Evolutionary conservation across 2,113 vertebrate species (phyloP).

Genomic region (Drymodes brunneopygia): DNA sequence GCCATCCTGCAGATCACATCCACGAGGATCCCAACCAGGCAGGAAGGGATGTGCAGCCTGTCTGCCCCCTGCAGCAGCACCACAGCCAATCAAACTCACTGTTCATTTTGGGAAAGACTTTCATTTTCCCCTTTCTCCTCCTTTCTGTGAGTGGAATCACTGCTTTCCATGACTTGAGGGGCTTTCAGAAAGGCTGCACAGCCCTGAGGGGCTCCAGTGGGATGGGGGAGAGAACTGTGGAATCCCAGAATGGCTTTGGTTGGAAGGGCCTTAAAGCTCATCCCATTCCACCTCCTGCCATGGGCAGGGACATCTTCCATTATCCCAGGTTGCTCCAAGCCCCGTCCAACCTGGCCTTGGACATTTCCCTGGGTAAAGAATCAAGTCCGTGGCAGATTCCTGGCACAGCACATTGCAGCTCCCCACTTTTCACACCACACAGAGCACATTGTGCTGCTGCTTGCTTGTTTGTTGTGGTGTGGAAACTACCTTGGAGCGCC

Average conservation of each 20-base stretch:
- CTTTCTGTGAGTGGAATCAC: not conserved
- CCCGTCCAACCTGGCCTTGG: rapidly evolving
- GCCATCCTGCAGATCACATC: not conserved
- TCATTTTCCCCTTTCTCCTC: rapidly evolving
- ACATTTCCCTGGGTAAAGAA: no score
- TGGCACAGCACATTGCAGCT: not conserved
- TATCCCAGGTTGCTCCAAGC: not conserved
- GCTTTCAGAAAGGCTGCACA: not conserved
- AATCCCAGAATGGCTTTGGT: no score
- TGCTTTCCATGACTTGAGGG: not conserved
- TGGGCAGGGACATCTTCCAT: not conserved
- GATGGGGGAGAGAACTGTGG: not conserved
- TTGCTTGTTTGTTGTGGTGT: not conserved
- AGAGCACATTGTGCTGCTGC: rapidly evolving
- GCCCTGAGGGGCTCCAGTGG: not conserved
- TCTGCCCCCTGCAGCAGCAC: not conserved
- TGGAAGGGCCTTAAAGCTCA: not conserved
- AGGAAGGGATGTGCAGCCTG: not conserved
- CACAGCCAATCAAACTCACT: not conserved
- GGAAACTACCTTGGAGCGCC: not conserved
- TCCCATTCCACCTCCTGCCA: not conserved
- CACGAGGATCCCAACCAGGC: not conserved
- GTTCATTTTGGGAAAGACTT: not conserved
- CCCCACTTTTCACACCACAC: rapidly evolving
- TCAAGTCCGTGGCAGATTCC: rapidly evolving